A percentile compares a stretch with the other conserved stretches of the same genome.
Evolutionary conservation across 2,888 invertebrate genomes (phyloP).

Genomic region (Polietes domitor): DNA sequence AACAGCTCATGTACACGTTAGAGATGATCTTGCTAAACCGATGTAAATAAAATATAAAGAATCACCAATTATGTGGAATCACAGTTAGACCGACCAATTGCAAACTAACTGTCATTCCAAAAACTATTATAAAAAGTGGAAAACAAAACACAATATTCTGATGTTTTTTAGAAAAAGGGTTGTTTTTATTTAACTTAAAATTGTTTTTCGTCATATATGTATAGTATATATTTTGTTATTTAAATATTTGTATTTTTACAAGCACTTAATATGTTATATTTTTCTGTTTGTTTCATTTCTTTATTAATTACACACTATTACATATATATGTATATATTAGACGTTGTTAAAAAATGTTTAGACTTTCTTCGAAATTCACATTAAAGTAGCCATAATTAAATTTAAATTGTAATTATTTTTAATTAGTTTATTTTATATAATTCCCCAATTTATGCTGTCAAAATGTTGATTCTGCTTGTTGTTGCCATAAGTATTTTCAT

Average conservation of each 20-base stretch:
- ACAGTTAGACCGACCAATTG: too few relatives aligned
- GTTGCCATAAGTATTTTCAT: neutral
- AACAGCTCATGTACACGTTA: too few relatives aligned
- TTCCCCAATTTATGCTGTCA: conserved; percentile 29
- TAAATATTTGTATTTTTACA: conserved; percentile 49
- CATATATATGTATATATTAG: conserved; percentile 18
- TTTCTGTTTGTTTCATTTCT: neutral
- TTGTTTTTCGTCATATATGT: conserved; percentile 43
- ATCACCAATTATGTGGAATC: too few relatives aligned
- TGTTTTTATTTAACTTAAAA: conserved; percentile 61
- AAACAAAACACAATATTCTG: too few relatives aligned
- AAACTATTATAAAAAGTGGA: too few relatives aligned
- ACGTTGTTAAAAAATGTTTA: conserved; percentile 21
- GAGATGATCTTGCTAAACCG: too few relatives aligned
- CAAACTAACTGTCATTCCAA: too few relatives aligned
- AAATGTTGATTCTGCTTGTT: conserved; percentile 19
- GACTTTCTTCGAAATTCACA: conserved; percentile 48
- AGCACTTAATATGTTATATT: conserved; percentile 55
- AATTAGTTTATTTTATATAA: neutral
- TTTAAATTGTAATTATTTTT: conserved; percentile 17
- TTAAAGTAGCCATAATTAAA: conserved; percentile 39
- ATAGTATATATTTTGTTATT: conserved; percentile 39
- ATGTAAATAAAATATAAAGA: too few relatives aligned
- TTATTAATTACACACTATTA: conserved; percentile 40
- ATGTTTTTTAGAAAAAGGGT: conserved; percentile 52